Percentiles rank a stretch among this genome's conserved stretches.
Evolutionary conservation across 2,888 invertebrate species (phyloP).

Genomic region (Teleogryllus oceanicus): DNA sequence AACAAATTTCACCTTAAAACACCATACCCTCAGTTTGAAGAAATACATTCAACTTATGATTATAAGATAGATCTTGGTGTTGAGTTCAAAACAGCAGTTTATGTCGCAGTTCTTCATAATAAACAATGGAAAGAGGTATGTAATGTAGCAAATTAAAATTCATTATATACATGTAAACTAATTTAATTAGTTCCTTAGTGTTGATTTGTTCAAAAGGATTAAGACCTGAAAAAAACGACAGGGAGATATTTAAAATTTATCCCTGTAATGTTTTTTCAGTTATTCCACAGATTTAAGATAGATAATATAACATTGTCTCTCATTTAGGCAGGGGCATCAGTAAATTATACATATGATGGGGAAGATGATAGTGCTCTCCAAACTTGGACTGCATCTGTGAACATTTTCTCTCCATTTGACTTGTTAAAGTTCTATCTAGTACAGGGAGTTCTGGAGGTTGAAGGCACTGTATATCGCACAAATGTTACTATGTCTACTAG

Average conservation of each 20-base stretch:
- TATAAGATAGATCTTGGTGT: slow-evolving; percentile 51
- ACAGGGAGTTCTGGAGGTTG: slow-evolving; percentile 26
- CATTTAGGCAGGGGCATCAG: slow-evolving; percentile 50
- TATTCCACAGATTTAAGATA: too few species aligned
- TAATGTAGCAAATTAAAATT: too few species aligned
- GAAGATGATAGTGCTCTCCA: slow-evolving; percentile 45
- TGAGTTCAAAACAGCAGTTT: slow-evolving; percentile 51
- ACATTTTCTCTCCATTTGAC: slow-evolving; percentile 38
- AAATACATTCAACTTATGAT: slow-evolving; percentile 53
- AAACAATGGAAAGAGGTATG: slow-evolving; percentile 52
- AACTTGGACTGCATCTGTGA: slow-evolving; percentile 51
- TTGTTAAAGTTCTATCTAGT: slow-evolving; percentile 26
- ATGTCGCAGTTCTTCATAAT: slow-evolving; percentile 50
- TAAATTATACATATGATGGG: slow-evolving; percentile 53
- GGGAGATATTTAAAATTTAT: too few species aligned
- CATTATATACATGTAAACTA: too few species aligned
- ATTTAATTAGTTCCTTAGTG: too few species aligned
- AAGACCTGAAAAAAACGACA: too few species aligned
- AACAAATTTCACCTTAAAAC: slow-evolving; percentile 58
- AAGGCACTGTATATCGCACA: slow-evolving; percentile 28
- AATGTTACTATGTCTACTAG: slow-evolving; percentile 31
- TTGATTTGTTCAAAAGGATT: too few species aligned
- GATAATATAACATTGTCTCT: neutral
- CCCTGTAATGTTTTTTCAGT: too few species aligned
- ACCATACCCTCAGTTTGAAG: slow-evolving; percentile 52